A percentile compares a stretch with the other conserved stretches of the same genome.
These are phyloP conservation scores for Macroramphosus scolopax DNA, from an alignment of 2,797 vertebrate genomes.

Conservation along the genomic window DNA sequence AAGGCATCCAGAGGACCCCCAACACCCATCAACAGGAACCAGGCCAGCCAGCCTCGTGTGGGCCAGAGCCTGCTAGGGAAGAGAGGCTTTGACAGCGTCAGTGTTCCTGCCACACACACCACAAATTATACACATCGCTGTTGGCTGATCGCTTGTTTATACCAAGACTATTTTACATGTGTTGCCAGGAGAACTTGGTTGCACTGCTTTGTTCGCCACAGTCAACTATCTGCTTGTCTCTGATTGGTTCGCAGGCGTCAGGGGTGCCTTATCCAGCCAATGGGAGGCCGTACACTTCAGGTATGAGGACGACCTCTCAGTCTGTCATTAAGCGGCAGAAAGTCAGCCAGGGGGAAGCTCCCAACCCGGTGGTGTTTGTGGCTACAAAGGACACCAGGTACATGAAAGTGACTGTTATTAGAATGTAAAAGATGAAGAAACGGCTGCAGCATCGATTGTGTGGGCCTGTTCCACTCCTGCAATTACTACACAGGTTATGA, in stretches of 20 bases:
- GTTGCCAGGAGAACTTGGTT: no score
- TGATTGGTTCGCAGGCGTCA: slow-evolving; percentile 73
- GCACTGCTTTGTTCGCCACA: no score
- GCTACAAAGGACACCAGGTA: slow-evolving; percentile 95
- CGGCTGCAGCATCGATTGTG: no score
- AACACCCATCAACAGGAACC: slow-evolving; percentile 93
- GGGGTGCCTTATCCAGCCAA: slow-evolving; percentile 89
- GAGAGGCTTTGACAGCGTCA: slow-evolving; percentile 85
- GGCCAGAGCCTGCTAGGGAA: slow-evolving; percentile 85
- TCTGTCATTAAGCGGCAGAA: slow-evolving; percentile 92
- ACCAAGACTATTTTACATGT: no score
- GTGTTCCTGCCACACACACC: slow-evolving; percentile 52
- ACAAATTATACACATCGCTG: neutral
- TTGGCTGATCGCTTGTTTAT: neutral
- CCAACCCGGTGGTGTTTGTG: slow-evolving; percentile 94
- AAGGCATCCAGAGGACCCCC: slow-evolving; percentile 90
- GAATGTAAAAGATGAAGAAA: neutral
- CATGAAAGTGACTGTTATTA: neutral
- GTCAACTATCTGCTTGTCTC: neutral
- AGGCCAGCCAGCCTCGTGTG: slow-evolving; percentile 86
- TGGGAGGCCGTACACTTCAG: slow-evolving; percentile 86
- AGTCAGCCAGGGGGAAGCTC: slow-evolving; percentile 91
- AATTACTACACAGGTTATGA: no score
- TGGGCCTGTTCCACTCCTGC: no score
- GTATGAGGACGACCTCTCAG: slow-evolving; percentile 87